Conservation (phyloP, 2,797 vertebrate genomes). For the Phaenicophaeus curvirostris region DNA sequence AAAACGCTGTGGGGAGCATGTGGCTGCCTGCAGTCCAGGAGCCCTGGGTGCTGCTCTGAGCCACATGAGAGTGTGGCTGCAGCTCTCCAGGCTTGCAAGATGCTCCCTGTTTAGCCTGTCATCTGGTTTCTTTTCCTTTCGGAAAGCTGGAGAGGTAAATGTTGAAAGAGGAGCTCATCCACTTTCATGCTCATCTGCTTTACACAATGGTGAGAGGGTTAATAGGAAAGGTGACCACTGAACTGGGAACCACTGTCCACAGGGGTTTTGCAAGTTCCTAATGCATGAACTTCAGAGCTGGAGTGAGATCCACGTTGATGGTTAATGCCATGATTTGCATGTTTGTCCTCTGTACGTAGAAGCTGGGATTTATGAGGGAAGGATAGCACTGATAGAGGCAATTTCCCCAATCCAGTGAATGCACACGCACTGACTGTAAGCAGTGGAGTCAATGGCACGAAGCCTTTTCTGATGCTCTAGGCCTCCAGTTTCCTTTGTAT, state of each 20-base stretch:
- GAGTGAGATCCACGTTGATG: accelerated
- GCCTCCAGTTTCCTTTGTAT: accelerated
- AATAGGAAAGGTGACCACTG: background rate
- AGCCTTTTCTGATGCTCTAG: background rate
- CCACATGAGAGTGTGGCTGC: accelerated
- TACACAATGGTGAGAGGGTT: background rate
- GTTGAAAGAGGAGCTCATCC: background rate
- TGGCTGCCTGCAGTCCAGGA: background rate
- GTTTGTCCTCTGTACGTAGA: accelerated
- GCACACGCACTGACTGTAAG: background rate
- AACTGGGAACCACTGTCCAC: background rate
- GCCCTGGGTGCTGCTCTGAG: background rate
- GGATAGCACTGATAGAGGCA: accelerated
- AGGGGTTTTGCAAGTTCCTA: background rate
- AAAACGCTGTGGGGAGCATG: background rate
- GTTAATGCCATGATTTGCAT: accelerated
- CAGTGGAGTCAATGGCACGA: accelerated
- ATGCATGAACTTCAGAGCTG: background rate
- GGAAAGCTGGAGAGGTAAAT: background rate
- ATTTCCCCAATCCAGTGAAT: accelerated
- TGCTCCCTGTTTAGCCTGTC: background rate
- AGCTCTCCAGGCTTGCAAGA: background rate
- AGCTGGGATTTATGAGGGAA: background rate
- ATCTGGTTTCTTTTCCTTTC: background rate
- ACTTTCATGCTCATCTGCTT: background rate